phyloP scores from a whole-genome alignment of 2,797 vertebrate species.

The Trachops cirrhosus region DNA sequence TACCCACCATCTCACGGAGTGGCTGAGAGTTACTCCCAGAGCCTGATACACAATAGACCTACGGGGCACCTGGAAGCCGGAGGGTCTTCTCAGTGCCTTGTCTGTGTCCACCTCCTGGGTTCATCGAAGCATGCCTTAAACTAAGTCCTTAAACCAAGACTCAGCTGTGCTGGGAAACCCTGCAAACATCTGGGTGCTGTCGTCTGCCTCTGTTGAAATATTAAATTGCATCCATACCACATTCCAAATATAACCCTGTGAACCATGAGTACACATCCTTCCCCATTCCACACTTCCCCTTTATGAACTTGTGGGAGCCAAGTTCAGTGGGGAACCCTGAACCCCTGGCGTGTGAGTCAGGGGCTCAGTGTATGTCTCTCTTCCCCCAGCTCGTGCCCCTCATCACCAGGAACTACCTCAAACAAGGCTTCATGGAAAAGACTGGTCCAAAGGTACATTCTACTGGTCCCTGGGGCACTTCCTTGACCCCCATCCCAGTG shows the following conservation, averaged over 20 bases:
- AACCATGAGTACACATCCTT: conserved; percentile 47
- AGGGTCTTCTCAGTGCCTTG: background rate
- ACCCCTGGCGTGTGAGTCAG: background rate
- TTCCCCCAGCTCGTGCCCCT: conserved; percentile 87
- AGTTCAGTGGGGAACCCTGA: conserved; percentile 5
- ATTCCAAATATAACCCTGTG: conserved; percentile 60
- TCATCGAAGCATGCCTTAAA: background rate
- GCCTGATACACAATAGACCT: background rate
- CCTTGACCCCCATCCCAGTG: background rate
- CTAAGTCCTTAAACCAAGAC: background rate
- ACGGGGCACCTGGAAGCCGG: background rate
- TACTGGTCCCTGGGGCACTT: background rate
- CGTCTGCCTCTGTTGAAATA: conserved; percentile 8
- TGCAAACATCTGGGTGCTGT: background rate
- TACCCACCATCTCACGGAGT: background rate
- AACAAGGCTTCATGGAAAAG: conserved; percentile 98
- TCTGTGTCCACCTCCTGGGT: background rate
- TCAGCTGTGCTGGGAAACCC: background rate
- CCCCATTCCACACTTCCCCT: conserved; percentile 73
- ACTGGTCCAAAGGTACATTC: conserved; percentile 91
- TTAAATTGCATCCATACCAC: background rate
- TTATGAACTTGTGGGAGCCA: conserved; percentile 37
- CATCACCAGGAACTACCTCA: conserved; percentile 92
- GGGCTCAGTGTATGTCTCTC: conserved; percentile 50
- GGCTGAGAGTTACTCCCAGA: background rate